Evolutionary conservation across 2,797 vertebrate species (phyloP).

Genomic region (Etheostoma nigrum): DNA sequence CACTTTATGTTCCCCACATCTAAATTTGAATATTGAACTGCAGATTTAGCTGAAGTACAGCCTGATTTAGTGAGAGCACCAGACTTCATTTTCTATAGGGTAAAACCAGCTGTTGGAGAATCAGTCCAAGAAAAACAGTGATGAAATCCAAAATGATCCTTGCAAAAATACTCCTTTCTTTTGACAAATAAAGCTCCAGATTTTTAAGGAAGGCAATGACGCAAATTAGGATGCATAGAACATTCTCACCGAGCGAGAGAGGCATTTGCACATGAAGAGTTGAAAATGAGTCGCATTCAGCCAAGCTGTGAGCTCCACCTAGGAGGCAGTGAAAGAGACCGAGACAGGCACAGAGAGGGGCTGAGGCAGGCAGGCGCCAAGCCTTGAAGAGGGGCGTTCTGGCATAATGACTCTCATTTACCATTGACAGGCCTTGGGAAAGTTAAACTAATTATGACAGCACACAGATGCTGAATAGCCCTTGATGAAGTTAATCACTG

Average conservation of each 20-base stretch:
- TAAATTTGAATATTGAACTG: constrained; percentile 28
- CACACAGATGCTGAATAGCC: constrained; percentile 87
- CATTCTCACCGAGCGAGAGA: constrained; percentile 69
- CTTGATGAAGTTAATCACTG: constrained; percentile 88
- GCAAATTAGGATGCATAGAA: constrained; percentile 82
- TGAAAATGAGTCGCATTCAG: constrained; percentile 83
- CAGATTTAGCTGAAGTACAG: constrained; percentile 27
- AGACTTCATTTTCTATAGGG: constrained; percentile 33
- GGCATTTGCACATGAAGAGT: constrained; percentile 84
- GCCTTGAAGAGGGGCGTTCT: constrained; percentile 85
- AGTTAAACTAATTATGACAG: constrained; percentile 88
- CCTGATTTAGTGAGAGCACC: constrained; percentile 27
- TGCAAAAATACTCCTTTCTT: constrained; percentile 47
- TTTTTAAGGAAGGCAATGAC: constrained; percentile 64
- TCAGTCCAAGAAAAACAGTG: constrained; percentile 44
- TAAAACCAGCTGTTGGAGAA: constrained; percentile 61
- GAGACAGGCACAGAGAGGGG: constrained; percentile 74
- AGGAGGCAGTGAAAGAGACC: constrained; percentile 82
- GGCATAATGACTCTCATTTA: constrained; percentile 86
- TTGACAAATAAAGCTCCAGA: constrained; percentile 64
- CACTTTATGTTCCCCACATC: not conserved
- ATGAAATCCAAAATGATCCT: constrained; percentile 56
- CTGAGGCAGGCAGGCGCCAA: constrained; percentile 77
- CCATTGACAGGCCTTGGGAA: constrained; percentile 85
- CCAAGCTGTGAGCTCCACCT: constrained; percentile 83